Conservation (phyloP, 30 jellyfish, hydroid and myxozoan species). For the Catostylus mosaicus region DNA sequence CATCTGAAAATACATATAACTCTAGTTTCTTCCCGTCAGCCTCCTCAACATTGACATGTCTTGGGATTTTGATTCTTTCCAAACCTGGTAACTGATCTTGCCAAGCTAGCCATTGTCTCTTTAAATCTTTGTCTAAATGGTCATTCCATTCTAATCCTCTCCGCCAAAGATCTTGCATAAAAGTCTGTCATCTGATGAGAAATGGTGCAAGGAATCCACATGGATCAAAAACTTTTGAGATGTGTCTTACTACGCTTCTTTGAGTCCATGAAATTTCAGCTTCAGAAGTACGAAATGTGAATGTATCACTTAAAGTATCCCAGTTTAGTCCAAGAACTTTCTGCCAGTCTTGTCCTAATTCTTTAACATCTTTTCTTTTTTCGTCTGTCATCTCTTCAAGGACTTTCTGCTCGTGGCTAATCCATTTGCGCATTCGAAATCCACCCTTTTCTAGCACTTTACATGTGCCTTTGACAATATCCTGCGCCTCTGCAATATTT, state of each 20-base stretch:
- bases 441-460: constrained; percentile 42
- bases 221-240: constrained; percentile 63
- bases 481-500: constrained; percentile 43
- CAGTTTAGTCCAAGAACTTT: constrained; percentile 37
- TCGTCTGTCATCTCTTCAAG: constrained; percentile 46
- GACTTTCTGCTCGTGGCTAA: constrained; percentile 31
- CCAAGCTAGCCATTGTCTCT: constrained; percentile 36
- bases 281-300: constrained; percentile 55
- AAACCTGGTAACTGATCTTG: constrained; percentile 30
- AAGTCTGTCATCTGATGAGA: constrained; percentile 20
- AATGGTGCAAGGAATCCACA: constrained; percentile 58
- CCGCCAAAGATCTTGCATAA: constrained; percentile 44
- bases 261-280: constrained; percentile 47
- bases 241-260: constrained; percentile 30
- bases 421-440: constrained; percentile 48
- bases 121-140: constrained; percentile 31
- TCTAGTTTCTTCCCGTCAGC: constrained; percentile 33
- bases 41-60: constrained; percentile 27
- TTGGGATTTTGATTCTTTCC: constrained; percentile 25
- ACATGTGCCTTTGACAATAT: constrained; percentile 54
- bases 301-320: constrained; percentile 24
- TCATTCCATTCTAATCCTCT: constrained; percentile 63
- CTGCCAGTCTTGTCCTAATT: constrained; percentile 52
- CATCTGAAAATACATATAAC: constrained; percentile 55
- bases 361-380: constrained; percentile 35